phyloP scores from a whole-genome alignment of 2,113 vertebrate species.

The Prinia subflava region DNA sequence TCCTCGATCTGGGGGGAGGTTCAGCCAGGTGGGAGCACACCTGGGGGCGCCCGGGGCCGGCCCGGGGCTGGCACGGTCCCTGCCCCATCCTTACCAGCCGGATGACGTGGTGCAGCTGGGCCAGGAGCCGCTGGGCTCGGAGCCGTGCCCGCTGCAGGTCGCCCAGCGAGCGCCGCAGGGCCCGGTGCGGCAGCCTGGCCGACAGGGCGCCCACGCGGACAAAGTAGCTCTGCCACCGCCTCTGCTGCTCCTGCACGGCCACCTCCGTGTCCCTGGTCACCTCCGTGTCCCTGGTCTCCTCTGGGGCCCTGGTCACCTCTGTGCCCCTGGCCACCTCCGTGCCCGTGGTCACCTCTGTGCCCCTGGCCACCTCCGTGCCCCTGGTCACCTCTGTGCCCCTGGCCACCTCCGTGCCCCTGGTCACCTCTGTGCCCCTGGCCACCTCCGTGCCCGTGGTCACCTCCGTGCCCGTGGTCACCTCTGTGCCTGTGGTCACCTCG shows the following conservation, averaged over 20 bases:
- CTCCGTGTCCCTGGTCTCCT: background rate
- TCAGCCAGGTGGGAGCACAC: background rate
- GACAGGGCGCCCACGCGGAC: constrained; percentile 88
- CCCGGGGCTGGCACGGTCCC: background rate
- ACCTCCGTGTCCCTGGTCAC: background rate
- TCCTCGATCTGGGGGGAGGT: background rate
- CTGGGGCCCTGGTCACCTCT: background rate
- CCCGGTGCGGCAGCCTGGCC: constrained; percentile 76
- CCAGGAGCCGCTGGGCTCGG: constrained; percentile 65
- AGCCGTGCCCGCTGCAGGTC: constrained; percentile 78
- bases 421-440: background rate
- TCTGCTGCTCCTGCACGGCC: background rate
- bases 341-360: background rate
- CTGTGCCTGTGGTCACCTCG: background rate
- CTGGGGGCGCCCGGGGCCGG: rapidly evolving
- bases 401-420: background rate
- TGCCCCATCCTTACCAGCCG: constrained; percentile 73
- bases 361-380: background rate
- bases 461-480: background rate
- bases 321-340: background rate
- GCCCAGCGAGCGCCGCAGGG: constrained; percentile 78
- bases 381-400: background rate
- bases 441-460: background rate
- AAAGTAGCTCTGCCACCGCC: constrained; percentile 76
- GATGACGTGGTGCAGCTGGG: constrained; percentile 81